Evolutionary conservation across 2,113 vertebrate species (phyloP).

Genomic region (Gymnarchus niloticus): DNA sequence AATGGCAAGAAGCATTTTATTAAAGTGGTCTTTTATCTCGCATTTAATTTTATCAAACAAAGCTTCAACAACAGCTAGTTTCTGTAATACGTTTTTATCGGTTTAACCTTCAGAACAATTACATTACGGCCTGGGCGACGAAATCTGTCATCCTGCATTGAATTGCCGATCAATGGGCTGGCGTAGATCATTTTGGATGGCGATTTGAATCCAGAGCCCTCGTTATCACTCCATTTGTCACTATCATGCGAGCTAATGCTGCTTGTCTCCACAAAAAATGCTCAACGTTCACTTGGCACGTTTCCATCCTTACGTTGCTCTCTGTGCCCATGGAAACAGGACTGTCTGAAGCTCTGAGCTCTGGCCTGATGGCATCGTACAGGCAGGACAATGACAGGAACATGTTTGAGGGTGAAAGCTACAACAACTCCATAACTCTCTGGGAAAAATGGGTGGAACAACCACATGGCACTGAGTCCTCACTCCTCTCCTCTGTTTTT

Average conservation of each 20-base stretch:
- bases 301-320: background rate
- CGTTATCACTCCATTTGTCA: background rate
- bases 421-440: too few species aligned
- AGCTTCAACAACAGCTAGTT: constrained; percentile 52
- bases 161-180: constrained; percentile 56
- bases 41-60: constrained; percentile 60
- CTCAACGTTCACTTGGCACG: background rate
- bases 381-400: background rate
- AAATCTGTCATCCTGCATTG: constrained; percentile 50
- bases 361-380: background rate
- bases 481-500: background rate
- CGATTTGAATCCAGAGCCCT: background rate
- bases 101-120: constrained; percentile 41
- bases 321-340: background rate
- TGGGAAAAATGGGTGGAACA: background rate
- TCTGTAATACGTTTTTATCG: constrained; percentile 41
- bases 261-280: background rate
- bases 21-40: constrained; percentile 28
- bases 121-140: constrained; percentile 45
- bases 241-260: background rate
- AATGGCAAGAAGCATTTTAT: background rate
- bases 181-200: constrained; percentile 39
- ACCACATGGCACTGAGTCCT: background rate
- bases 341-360: background rate
- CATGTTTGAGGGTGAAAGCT: background rate